These are phyloP conservation scores for Pachymerium ferrugineum DNA, from an alignment of 2,888 invertebrate genomes.

Conservation along the genomic window DNA sequence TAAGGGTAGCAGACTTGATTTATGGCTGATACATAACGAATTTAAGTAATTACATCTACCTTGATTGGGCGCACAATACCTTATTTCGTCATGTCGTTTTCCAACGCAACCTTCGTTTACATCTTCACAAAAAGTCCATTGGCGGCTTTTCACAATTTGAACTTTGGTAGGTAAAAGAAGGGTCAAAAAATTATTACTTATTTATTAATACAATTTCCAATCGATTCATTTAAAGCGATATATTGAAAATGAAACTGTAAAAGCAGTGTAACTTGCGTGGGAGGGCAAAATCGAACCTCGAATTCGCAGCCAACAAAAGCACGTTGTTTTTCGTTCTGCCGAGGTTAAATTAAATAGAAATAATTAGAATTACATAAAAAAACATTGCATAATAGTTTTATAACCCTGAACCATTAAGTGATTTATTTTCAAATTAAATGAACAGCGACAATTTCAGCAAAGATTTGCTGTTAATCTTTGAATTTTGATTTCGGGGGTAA, in stretches of 20 bases:
- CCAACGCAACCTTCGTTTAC: background rate
- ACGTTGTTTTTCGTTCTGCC: too few species aligned
- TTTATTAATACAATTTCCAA: too few species aligned
- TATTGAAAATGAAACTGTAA: too few species aligned
- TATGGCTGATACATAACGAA: background rate
- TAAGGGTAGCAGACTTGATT: background rate
- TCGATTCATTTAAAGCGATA: too few species aligned
- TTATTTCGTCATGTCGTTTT: slow-evolving; percentile 23
- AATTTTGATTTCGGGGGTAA: slow-evolving; percentile 5
- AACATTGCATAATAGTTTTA: too few species aligned
- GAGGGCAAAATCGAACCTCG: background rate
- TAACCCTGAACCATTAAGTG: too few species aligned
- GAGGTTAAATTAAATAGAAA: background rate
- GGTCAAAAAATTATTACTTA: background rate
- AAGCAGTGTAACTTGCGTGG: too few species aligned
- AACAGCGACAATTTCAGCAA: background rate
- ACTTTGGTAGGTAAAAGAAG: slow-evolving; percentile 28
- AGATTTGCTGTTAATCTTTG: background rate
- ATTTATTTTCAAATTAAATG: background rate
- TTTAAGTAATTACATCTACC: background rate
- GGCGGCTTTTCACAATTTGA: slow-evolving; percentile 30
- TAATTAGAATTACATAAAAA: too few species aligned
- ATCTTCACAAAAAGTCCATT: slow-evolving; percentile 27
- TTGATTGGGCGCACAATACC: background rate
- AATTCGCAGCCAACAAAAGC: too few species aligned